Percentiles rank a stretch among this genome's conserved stretches.
phyloP scores from a whole-genome alignment of 1,140 invertebrate species.

The Ceratina japonica region DNA sequence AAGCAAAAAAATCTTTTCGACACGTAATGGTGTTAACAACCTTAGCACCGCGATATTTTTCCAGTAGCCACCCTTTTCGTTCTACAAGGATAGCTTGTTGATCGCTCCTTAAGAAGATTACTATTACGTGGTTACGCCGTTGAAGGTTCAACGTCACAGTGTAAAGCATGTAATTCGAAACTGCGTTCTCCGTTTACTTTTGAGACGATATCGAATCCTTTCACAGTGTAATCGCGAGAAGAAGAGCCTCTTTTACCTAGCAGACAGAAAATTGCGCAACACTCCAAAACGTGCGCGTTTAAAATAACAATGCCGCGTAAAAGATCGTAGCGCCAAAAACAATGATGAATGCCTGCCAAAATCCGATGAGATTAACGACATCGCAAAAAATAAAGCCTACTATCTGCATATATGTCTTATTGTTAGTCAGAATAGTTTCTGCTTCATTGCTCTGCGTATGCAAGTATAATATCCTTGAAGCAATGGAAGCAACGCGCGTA shows the following conservation, averaged over 20 bases:
- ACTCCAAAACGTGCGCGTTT: slow-evolving; percentile 1
- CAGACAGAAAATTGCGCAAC: neutral
- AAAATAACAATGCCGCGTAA: slow-evolving; percentile 35
- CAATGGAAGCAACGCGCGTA: neutral
- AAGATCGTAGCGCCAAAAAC: slow-evolving; percentile 19
- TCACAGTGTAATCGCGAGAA: neutral
- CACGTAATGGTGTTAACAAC: neutral
- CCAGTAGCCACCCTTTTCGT: slow-evolving; percentile 8
- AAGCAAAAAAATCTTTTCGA: neutral
- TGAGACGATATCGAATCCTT: neutral
- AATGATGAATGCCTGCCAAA: slow-evolving; percentile 31
- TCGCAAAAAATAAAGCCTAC: slow-evolving; percentile 10
- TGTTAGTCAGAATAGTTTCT: neutral
- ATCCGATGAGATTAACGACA: slow-evolving; percentile 8
- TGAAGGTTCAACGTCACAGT: slow-evolving; percentile 62
- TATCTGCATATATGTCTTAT: too few species aligned
- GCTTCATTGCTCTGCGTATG: neutral
- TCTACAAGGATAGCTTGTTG: slow-evolving; percentile 36
- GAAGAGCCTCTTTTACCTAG: neutral
- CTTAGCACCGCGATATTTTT: neutral
- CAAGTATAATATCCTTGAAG: neutral
- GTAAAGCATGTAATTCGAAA: slow-evolving; percentile 27
- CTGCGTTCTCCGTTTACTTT: neutral
- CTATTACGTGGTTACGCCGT: slow-evolving; percentile 62
- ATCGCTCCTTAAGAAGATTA: slow-evolving; percentile 58